A percentile compares a stretch with the other conserved stretches of the same genome.
phyloP scores from a whole-genome alignment of 2,888 invertebrate genomes.

The Apotomis turbidana region DNA sequence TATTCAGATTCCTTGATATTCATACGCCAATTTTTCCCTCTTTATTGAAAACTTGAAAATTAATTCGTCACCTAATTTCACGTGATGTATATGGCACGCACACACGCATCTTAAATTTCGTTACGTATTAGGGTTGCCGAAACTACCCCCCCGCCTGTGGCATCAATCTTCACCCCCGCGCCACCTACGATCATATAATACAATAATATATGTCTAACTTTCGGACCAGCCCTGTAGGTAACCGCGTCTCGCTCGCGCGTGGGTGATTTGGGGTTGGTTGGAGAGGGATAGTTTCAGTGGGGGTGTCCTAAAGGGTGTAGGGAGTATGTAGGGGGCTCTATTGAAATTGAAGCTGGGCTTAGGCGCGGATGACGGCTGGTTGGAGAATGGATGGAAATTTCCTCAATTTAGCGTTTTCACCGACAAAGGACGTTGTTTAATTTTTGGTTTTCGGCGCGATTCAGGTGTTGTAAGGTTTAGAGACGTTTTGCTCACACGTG shows the following conservation, averaged over 20 bases:
- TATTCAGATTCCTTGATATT: constrained; percentile 47
- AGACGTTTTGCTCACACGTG: constrained; percentile 49
- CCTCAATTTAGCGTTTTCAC: constrained; percentile 84
- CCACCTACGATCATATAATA: constrained; percentile 83
- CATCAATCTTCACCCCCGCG: constrained; percentile 81
- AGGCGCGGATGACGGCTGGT: constrained; percentile 83
- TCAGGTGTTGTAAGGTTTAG: constrained; percentile 65
- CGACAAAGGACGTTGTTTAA: constrained; percentile 83
- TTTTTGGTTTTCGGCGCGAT: constrained; percentile 79
- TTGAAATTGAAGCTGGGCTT: constrained; percentile 84
- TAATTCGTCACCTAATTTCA: constrained; percentile 80
- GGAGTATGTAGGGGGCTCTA: constrained; percentile 81
- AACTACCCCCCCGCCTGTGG: constrained; percentile 73
- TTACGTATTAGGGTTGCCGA: constrained; percentile 79
- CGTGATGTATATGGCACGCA: constrained; percentile 78
- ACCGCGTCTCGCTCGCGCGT: constrained; percentile 57
- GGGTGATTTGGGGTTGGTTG: constrained; percentile 46
- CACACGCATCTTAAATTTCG: constrained; percentile 76
- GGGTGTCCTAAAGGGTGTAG: constrained; percentile 83
- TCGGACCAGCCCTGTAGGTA: constrained; percentile 83
- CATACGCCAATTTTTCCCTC: constrained; percentile 69
- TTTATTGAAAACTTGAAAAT: constrained; percentile 81
- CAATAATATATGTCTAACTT: constrained; percentile 84
- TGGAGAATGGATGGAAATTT: constrained; percentile 84
- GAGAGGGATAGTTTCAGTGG: constrained; percentile 65